These are phyloP conservation scores for Sarcoramphus papa DNA, from an alignment of 2,797 vertebrate genomes.

Conservation along the genomic window DNA sequence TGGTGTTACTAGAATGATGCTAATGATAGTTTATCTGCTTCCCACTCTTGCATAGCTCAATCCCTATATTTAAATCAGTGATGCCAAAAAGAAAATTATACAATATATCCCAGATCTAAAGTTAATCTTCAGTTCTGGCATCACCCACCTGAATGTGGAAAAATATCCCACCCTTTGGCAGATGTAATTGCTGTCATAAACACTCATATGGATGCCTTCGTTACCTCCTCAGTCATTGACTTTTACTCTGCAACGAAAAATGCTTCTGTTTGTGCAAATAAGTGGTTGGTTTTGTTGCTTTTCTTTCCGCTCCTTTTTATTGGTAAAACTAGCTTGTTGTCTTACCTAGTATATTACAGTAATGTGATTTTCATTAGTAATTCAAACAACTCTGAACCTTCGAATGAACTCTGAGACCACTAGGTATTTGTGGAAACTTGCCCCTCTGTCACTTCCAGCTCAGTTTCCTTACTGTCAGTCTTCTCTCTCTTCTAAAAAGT, in stretches of 20 bases:
- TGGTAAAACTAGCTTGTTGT: neutral
- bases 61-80: neutral
- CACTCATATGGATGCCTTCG: neutral
- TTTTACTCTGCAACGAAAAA: neutral
- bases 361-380: neutral
- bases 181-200: neutral
- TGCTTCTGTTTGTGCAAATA: neutral
- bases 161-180: neutral
- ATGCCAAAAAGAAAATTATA: neutral
- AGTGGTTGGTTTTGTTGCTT: neutral
- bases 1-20: slow-evolving; percentile 20
- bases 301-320: neutral
- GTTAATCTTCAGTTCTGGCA: neutral
- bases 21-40: slow-evolving; percentile 43
- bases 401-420: neutral
- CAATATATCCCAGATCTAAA: neutral
- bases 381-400: neutral
- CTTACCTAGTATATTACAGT: neutral
- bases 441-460: neutral
- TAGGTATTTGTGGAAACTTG: neutral
- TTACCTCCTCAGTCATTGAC: neutral
- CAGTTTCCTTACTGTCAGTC: neutral
- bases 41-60: neutral
- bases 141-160: neutral
- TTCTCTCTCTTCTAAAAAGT: neutral